Evolutionary conservation across 2,888 invertebrate genomes (phyloP).

Genomic region (Dicycla oo): DNA sequence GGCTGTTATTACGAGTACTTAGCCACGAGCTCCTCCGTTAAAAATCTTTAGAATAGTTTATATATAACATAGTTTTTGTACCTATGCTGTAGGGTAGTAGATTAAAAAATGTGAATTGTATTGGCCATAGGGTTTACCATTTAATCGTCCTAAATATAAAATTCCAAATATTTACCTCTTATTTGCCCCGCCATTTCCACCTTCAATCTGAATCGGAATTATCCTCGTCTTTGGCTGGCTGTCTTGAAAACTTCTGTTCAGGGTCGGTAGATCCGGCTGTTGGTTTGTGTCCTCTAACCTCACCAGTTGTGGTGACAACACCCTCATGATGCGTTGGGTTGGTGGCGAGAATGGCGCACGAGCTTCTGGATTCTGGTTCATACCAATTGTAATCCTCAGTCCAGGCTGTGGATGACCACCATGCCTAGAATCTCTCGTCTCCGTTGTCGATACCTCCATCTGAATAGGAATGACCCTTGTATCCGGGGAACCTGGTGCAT

Average conservation of each 20-base stretch:
- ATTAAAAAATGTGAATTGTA: neutral
- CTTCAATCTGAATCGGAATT: slow-evolving; percentile 92
- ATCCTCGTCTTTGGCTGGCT: slow-evolving; percentile 89
- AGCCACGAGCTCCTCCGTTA: too few species aligned
- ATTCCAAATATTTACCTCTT: slow-evolving; percentile 78
- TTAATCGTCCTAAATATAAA: slow-evolving; percentile 1
- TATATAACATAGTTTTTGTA: neutral
- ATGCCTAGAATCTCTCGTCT: slow-evolving; percentile 78
- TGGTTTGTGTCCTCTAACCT: slow-evolving; percentile 83
- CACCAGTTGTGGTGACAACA: slow-evolving; percentile 88
- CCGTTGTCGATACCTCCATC: slow-evolving; percentile 89
- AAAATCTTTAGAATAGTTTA: too few species aligned
- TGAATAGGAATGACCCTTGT: slow-evolving; percentile 92
- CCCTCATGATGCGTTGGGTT: slow-evolving; percentile 89
- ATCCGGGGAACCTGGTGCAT: slow-evolving; percentile 75
- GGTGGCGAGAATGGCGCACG: slow-evolving; percentile 83
- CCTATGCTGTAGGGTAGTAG: slow-evolving; percentile 9
- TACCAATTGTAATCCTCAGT: slow-evolving; percentile 86
- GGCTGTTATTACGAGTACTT: too few species aligned
- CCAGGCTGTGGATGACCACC: slow-evolving; percentile 80
- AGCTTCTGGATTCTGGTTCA: slow-evolving; percentile 79
- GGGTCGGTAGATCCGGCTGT: slow-evolving; percentile 81
- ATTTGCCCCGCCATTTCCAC: slow-evolving; percentile 81
- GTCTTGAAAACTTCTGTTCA: slow-evolving; percentile 82
- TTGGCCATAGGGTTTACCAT: slow-evolving; percentile 34